Evolutionary conservation across 1,140 invertebrate genomes (phyloP), one percentile per base, ranked within the genome.

Genomic region (Temnothorax nylanderi): DNA sequence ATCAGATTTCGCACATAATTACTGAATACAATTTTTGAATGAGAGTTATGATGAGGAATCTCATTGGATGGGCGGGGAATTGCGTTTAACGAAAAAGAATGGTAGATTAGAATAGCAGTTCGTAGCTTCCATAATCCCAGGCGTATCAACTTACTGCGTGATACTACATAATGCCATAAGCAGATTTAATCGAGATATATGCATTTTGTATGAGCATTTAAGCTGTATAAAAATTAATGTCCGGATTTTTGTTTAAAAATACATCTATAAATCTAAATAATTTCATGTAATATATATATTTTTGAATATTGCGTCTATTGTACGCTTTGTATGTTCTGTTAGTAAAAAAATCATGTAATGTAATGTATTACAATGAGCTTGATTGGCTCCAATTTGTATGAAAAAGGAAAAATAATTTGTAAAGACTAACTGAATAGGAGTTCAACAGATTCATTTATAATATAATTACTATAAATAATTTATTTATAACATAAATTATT

Each of bases 101-200:
- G 62, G 77, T 76, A 87, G 85, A 88, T 72, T 88, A 87, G 85
- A 86, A 88, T 41, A 78, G 64, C 76, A 67, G 72, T 76, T 74
- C 86, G 74, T 84, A 84, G 82, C 77, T 93, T 89, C 87, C 87
- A 92, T 92, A 89, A 80, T 94, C 93, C 92, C 93, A 94, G 93
- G 93, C 92, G 90, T 94, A 94, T 94, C 93, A 91, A 90, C 87
- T 94, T 94, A 94, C 93, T 26, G 92, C 72, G 89, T 86, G 91
- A 92, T 91, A 90, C 89, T 90, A 93, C 92, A 91, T 86, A 56
- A 89, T 85, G 16, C 71, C 56, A 44, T 72, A 76, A 89, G 80
- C 90, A 92, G 88, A 93, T 93, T 92, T 91, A 82, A 71, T 60
- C 75, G 58, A 88, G 89, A 91, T 90, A 84, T 26, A 60, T 87